Evolutionary conservation across 2,113 vertebrate species (phyloP).

Genomic region (Illadopsis cleaveri): DNA sequence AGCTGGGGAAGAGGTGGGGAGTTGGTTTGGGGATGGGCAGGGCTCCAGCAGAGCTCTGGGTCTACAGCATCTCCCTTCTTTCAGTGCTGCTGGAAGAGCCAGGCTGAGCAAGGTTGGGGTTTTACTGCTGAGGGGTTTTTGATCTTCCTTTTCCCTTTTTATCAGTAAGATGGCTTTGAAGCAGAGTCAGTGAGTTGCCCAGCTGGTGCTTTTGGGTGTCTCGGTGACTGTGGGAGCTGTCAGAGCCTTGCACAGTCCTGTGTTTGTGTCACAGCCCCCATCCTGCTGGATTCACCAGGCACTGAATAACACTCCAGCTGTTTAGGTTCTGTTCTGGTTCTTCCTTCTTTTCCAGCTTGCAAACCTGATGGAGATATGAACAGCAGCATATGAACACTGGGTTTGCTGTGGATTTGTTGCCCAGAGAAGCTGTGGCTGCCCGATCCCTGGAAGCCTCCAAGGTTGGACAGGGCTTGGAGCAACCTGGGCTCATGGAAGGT

Average conservation of each 20-base stretch:
- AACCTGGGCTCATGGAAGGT: neutral
- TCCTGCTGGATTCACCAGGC: rapidly evolving
- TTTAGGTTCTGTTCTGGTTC: neutral
- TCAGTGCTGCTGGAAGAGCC: neutral
- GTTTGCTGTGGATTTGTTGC: neutral
- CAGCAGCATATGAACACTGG: neutral
- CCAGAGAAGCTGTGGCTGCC: neutral
- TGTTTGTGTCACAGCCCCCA: neutral
- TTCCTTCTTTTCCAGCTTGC: neutral
- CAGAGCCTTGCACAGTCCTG: neutral
- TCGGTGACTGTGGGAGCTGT: rapidly evolving
- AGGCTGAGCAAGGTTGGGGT: neutral
- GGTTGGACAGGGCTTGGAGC: neutral
- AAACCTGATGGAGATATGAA: neutral
- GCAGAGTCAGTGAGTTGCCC: neutral
- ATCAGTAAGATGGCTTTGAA: neutral
- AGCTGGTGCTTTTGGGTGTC: neutral
- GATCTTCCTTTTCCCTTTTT: neutral
- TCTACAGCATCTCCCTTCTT: neutral
- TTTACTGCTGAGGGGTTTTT: neutral
- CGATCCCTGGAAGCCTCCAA: neutral
- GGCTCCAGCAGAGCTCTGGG: neutral
- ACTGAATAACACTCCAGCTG: neutral
- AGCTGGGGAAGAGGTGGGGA: neutral
- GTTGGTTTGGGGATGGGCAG: neutral